phyloP scores from a whole-genome alignment of 2,888 invertebrate genomes.

The Sycophila texana region DNA sequence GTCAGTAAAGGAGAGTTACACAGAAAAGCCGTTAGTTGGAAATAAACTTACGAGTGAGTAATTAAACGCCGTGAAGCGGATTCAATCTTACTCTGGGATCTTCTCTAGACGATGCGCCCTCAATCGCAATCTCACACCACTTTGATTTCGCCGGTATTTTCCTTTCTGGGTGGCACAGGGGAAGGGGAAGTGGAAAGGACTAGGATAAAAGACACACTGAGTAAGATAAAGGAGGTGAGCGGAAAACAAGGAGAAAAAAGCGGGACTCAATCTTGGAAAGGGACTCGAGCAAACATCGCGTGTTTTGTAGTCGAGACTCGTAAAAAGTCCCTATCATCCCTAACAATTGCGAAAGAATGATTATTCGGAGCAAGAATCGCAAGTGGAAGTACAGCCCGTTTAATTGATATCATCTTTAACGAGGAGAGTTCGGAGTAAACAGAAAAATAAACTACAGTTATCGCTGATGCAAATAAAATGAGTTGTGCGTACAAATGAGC shows the following conservation, averaged over 20 bases:
- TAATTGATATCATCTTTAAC: too few species aligned
- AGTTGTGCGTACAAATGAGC: too few species aligned
- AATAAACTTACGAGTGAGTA: constrained; percentile 61
- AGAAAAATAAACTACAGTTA: too few species aligned
- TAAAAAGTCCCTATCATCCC: constrained; percentile 11
- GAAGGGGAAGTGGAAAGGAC: not conserved
- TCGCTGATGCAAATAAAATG: too few species aligned
- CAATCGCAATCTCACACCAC: constrained; percentile 35
- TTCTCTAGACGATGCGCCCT: not conserved
- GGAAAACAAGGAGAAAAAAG: not conserved
- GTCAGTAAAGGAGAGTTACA: constrained; percentile 6
- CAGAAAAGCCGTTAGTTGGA: constrained; percentile 59
- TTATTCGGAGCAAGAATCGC: too few species aligned
- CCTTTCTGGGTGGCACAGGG: not conserved
- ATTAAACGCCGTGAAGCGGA: constrained; percentile 59
- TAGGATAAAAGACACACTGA: not conserved
- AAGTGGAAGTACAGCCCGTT: too few species aligned
- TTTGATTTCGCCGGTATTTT: constrained; percentile 25
- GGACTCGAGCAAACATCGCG: constrained; percentile 28
- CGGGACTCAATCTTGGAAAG: not conserved
- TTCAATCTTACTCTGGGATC: constrained; percentile 57
- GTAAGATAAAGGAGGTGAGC: not conserved
- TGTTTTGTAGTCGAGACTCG: constrained; percentile 32
- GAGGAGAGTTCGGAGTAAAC: too few species aligned
- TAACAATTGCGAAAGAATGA: too few species aligned